phyloP scores from a whole-genome alignment of 1,140 invertebrate species.

The Bradynema listronoti region DNA sequence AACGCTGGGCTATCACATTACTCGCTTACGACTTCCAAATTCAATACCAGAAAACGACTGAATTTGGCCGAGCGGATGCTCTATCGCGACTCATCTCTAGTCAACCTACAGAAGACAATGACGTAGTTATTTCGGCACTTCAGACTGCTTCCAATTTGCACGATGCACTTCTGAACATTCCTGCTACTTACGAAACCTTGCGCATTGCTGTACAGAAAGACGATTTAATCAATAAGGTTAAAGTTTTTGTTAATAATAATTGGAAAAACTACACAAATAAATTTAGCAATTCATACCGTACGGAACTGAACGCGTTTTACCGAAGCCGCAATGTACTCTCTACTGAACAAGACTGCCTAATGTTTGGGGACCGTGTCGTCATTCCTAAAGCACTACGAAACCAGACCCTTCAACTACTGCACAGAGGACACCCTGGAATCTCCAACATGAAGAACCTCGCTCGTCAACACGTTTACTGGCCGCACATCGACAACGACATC shows the following conservation, averaged over 20 bases:
- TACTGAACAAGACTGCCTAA: neutral
- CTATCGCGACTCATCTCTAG: conserved; percentile 44
- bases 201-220: too few relatives aligned
- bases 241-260: too few relatives aligned
- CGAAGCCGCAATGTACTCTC: neutral
- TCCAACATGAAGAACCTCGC: conserved; percentile 10
- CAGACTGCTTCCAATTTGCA: too few relatives aligned
- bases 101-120: neutral
- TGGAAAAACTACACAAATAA: too few relatives aligned
- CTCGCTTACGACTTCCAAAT: conserved; percentile 58
- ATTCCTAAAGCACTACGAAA: conserved; percentile 59
- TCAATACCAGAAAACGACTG: conserved; percentile 41
- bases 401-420: conserved; percentile 59
- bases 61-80: conserved; percentile 43
- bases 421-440: conserved; percentile 59
- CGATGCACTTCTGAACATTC: too few relatives aligned
- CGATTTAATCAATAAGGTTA: too few relatives aligned
- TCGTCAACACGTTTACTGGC: conserved; percentile 8
- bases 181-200: too few relatives aligned
- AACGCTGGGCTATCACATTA: conserved; percentile 30
- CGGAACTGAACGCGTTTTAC: too few relatives aligned
- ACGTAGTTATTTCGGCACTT: neutral
- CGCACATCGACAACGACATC: conserved; percentile 1
- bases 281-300: too few relatives aligned
- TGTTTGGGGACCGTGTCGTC: conserved; percentile 56